These are phyloP conservation scores for Pseudochirops corinnae DNA, from an alignment of 2,797 vertebrate genomes.

Conservation along the genomic window DNA sequence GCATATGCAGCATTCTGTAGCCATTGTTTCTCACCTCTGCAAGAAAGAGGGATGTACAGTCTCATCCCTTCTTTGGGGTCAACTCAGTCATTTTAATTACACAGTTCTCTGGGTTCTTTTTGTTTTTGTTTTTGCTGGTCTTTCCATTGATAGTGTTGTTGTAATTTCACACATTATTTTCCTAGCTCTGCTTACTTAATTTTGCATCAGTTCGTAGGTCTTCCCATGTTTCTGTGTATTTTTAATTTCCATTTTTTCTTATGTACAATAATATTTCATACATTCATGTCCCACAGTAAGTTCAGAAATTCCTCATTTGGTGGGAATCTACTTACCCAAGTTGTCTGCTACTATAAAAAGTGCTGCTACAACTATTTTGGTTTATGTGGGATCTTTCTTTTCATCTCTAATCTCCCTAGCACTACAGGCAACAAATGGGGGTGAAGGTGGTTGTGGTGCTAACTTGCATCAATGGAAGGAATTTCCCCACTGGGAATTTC, in stretches of 20 bases:
- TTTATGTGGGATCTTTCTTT: background rate
- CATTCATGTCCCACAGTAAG: background rate
- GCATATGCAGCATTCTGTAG: background rate
- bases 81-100: background rate
- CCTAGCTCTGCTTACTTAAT: background rate
- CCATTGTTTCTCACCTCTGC: background rate
- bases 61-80: background rate
- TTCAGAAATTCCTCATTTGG: slow-evolving; percentile 1
- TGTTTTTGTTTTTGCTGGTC: background rate
- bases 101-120: background rate
- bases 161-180: background rate
- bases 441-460: background rate
- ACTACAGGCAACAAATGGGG: background rate
- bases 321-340: background rate
- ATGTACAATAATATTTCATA: background rate
- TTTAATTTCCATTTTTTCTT: slow-evolving; percentile 6
- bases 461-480: background rate
- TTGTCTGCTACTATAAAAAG: slow-evolving; percentile 1
- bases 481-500: background rate
- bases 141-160: background rate
- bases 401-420: background rate
- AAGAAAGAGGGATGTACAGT: background rate
- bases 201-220: background rate
- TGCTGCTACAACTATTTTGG: slow-evolving; percentile 2
- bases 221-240: background rate